Evolutionary conservation across 2,888 invertebrate genomes (phyloP).

Genomic region (Zootermopsis nevadensis): DNA sequence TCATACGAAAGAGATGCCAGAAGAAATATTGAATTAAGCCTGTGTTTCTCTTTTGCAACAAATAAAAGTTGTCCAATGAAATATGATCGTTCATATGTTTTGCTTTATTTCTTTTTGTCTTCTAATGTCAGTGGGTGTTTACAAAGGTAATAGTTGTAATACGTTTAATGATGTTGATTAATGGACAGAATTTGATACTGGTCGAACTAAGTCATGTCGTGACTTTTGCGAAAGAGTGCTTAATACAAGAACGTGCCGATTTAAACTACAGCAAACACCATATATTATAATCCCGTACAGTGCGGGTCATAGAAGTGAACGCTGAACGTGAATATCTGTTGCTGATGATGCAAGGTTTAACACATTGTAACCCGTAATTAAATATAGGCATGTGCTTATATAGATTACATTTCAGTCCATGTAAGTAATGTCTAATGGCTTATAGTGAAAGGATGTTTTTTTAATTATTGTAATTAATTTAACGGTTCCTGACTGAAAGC

Average conservation of each 20-base stretch:
- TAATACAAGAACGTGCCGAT: not conserved
- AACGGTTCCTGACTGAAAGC: not conserved
- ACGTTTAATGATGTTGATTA: slow-evolving; percentile 2
- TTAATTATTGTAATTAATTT: not conserved
- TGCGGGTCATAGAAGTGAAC: not conserved
- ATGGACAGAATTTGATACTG: not conserved
- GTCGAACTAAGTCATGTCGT: slow-evolving; percentile 4
- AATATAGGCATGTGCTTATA: not conserved
- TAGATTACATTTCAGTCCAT: not conserved
- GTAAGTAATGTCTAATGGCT: not conserved
- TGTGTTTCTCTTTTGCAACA: not conserved
- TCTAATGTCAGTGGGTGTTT: not conserved
- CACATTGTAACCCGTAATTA: not conserved
- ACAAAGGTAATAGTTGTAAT: not conserved
- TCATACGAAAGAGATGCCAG: too few relatives aligned
- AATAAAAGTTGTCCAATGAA: not conserved
- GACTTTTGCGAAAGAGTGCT: slow-evolving; percentile 11
- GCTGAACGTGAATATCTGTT: not conserved
- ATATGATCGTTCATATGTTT: not conserved
- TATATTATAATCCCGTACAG: not conserved
- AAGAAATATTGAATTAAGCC: too few relatives aligned
- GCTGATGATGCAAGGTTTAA: not conserved
- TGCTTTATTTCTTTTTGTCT: not conserved
- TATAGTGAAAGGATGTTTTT: not conserved
- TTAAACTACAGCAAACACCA: not conserved